These are phyloP conservation scores for Petrolisthes manimaculis DNA, from an alignment of 2,888 invertebrate genomes.

Conservation along the genomic window DNA sequence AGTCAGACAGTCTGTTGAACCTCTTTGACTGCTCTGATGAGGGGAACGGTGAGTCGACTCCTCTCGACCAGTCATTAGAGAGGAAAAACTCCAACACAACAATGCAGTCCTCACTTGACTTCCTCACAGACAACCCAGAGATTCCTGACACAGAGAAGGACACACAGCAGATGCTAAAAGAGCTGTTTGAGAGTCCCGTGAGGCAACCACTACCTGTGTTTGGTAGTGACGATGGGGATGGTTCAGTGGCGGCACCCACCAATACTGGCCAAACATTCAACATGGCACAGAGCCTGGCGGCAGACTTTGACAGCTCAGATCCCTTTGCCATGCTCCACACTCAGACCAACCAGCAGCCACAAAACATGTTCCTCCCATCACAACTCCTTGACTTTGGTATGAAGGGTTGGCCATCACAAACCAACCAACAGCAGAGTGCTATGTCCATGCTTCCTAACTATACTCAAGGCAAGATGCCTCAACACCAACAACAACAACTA, in stretches of 20 bases:
- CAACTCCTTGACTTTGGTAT: slow-evolving; percentile 69
- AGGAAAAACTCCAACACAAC: background rate
- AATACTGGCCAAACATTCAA: background rate
- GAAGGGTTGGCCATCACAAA: slow-evolving; percentile 37
- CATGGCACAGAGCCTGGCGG: background rate
- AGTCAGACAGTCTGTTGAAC: slow-evolving; percentile 63
- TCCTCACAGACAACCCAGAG: slow-evolving; percentile 69
- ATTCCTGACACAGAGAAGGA: slow-evolving; percentile 70
- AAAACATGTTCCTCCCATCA: slow-evolving; percentile 70
- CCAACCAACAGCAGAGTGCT: background rate
- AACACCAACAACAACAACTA: background rate
- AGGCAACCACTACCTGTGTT: slow-evolving; percentile 56
- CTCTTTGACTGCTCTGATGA: slow-evolving; percentile 45
- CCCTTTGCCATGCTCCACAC: slow-evolving; percentile 34
- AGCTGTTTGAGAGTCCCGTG: slow-evolving; percentile 69
- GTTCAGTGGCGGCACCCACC: slow-evolving; percentile 17
- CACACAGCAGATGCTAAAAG: slow-evolving; percentile 71
- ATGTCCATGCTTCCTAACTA: background rate
- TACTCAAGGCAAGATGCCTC: background rate
- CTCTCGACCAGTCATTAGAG: background rate
- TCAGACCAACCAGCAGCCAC: slow-evolving; percentile 33
- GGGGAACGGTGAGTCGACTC: background rate
- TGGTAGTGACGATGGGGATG: slow-evolving; percentile 34
- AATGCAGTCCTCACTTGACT: slow-evolving; percentile 67
- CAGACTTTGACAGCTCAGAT: slow-evolving; percentile 25